Evolutionary conservation across 2,888 invertebrate species (phyloP), one percentile per base, ranked within the genome.

Genomic region (Sacculina carcini): DNA sequence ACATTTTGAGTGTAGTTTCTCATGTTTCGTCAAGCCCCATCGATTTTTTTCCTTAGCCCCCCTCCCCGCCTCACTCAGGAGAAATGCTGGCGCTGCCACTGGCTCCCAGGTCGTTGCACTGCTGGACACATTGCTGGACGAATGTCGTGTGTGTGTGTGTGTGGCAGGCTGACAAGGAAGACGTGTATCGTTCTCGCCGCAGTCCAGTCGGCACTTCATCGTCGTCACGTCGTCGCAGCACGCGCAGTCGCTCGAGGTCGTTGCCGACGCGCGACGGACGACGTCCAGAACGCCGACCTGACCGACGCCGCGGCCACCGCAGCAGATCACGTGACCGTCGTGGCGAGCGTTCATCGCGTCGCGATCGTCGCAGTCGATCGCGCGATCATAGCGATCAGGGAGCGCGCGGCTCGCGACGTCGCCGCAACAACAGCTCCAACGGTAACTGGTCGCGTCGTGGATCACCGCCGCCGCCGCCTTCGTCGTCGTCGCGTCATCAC

Each of bases 301-400:
- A 55, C 36, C 52, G 50, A 29, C 49, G 53, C 28, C 47, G 38
- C 38, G 46, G 55, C 3, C 51, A 51, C 12, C 42, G 57, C 19
- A 53, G 53, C 63, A 63, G 74, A 75, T 26, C 65, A 72, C 54
- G 79, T 77, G 2, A 67, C 76, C 19, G 68, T 5, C 53, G 53
- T 36, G 50, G 55, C 10, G 47, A 54, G n/a, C 46, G 55, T 16
- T 50, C 55, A 14, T 70, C 19, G 70, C 72, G 48, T 53, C 38
- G 58, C 54, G 40, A 56, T 24, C 48, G 50, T 23, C 58, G 59
- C 38, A 57, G 58, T 36, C 71, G 76, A 2, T 50, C 50, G 12
- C 51, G 59, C 7, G 53, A 55, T 32, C 54, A 57, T 31, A 50
- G 51, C n/a, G n/a, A n/a, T n/a, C n/a, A n/a, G n/a, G n/a, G n/a